Base-by-base conservation (phyloP, 37 sponge, comb jelly and placozoan genomes). In the Diacarnus erythraeanus region DNA sequence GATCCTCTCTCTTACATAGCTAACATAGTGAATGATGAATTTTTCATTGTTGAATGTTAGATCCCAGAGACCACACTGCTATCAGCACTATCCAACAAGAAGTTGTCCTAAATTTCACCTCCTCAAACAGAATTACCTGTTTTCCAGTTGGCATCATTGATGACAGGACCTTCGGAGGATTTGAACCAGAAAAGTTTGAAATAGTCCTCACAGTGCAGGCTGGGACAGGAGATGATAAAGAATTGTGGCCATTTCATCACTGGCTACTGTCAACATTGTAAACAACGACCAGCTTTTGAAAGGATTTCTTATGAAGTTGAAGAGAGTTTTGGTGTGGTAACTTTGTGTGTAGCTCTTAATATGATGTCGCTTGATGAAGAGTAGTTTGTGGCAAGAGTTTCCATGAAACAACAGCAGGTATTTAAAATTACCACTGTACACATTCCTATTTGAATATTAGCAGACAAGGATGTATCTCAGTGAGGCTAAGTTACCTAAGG, bases 331-430 rank as follows among this genome's bases (percentile, higher is more conserved):
- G 67, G 78, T 15, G 6, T 31, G 0, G 41, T 78, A 4, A 34
- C 41, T 3, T 12, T 65, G 47, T 78, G 78, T 43, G 66, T 77
- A 47, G 44, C n/a, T n/a, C n/a, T n/a, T n/a, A n/a, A 8, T 27
- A 30, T 64, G 65, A 25, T n/a, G n/a, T n/a, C n/a, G n/a, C n/a
- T n/a, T n/a, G n/a, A n/a, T n/a, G n/a, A n/a, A n/a, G n/a, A n/a
- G n/a, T n/a, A n/a, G n/a, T n/a, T n/a, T n/a, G n/a, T n/a, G n/a
- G n/a, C n/a, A n/a, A n/a, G n/a, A n/a, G n/a, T n/a, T n/a, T n/a
- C n/a, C n/a, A n/a, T n/a, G n/a, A n/a, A n/a, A n/a, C n/a, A n/a
- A n/a, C n/a, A n/a, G n/a, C n/a, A n/a, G n/a, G n/a, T n/a, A n/a
- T n/a, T n/a, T n/a, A n/a, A n/a, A n/a, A n/a, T n/a, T n/a, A n/a